phyloP scores from a whole-genome alignment of 37 sponge, comb jelly and placozoan species.

The Halisarca cf. caerulea region DNA sequence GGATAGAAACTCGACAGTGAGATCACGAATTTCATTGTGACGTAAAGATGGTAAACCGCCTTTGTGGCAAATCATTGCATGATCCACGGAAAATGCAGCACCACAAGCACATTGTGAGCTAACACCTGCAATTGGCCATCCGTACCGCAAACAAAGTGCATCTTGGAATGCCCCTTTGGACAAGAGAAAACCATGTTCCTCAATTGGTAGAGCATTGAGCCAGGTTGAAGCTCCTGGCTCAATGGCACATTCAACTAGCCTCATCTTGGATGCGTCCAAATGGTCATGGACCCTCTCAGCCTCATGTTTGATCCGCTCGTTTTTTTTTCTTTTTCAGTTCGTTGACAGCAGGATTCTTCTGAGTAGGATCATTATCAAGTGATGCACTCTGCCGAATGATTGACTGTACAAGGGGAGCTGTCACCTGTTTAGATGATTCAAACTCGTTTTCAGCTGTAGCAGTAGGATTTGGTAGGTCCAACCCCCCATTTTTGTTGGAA shows the following conservation, averaged over 20 bases:
- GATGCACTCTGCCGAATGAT: not conserved
- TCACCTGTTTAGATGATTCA: conserved; percentile 19
- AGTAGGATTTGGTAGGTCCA: not conserved
- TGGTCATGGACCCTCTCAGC: not conserved
- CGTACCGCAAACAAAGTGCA: not conserved
- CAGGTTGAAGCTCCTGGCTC: conserved; percentile 17
- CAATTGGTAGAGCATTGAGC: not conserved
- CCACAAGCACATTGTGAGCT: conserved; percentile 26
- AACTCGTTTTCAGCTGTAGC: not conserved
- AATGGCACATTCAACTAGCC: not conserved
- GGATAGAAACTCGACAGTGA: not conserved
- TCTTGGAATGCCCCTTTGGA: not conserved
- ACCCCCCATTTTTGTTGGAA: conserved; percentile 8
- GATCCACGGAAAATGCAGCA: not conserved
- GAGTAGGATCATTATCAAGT: not conserved
- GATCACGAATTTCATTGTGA: conserved; percentile 8
- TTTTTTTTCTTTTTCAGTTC: not conserved
- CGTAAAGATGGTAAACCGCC: conserved; percentile 2
- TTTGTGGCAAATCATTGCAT: conserved; percentile 25
- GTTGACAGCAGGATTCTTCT: not conserved
- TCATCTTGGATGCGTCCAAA: not conserved
- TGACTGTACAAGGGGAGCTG: not conserved
- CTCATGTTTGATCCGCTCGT: not conserved
- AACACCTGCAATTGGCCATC: not conserved
- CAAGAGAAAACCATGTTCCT: not conserved